Conservation (phyloP, 2,797 vertebrate species). For the Halcyon smyrnensis region DNA sequence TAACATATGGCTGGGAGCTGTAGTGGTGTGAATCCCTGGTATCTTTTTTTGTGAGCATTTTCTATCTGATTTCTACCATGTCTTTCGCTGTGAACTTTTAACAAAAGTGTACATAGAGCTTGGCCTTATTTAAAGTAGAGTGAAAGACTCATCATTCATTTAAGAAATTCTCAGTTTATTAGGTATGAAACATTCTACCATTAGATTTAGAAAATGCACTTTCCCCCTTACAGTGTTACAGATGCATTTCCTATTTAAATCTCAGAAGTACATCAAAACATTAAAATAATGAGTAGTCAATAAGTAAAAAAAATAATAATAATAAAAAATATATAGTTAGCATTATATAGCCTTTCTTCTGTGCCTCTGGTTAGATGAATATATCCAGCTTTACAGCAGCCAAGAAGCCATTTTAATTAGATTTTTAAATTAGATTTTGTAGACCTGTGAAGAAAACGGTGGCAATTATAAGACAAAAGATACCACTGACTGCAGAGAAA, state of each 20-base stretch:
- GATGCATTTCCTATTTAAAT: background rate
- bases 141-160: background rate
- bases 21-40: background rate
- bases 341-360: background rate
- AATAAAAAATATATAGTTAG: background rate
- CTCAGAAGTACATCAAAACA: background rate
- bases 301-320: background rate
- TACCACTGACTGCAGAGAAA: background rate
- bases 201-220: background rate
- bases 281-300: background rate
- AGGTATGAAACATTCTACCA: background rate
- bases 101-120: background rate
- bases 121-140: background rate
- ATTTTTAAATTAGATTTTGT: constrained; percentile 22
- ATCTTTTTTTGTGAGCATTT: background rate
- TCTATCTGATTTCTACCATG: background rate
- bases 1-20: background rate
- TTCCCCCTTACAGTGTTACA: background rate
- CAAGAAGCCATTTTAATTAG: background rate
- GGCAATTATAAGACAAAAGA: background rate
- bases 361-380: background rate
- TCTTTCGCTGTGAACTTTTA: background rate
- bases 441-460: background rate
- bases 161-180: background rate
- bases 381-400: background rate